A percentile compares a stretch with the other conserved stretches of the same genome.
Evolutionary conservation across 2,113 vertebrate genomes (phyloP).

Genomic region (Mixornis gularis): DNA sequence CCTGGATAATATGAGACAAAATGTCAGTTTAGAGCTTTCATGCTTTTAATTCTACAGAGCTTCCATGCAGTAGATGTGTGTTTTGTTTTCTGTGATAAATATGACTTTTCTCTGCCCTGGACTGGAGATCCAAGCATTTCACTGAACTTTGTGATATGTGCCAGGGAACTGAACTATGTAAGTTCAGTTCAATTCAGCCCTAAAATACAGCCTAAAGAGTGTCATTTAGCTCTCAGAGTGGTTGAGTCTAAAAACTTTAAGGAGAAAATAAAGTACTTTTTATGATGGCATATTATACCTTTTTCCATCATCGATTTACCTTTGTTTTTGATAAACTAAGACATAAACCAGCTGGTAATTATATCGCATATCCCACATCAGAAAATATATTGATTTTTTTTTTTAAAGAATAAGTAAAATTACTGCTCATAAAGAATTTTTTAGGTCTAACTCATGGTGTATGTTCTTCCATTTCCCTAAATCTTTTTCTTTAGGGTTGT

Average conservation of each 20-base stretch:
- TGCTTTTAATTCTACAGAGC: not conserved
- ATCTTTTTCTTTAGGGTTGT: not conserved
- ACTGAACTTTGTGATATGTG: not conserved
- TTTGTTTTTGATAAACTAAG: not conserved
- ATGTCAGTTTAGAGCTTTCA: not conserved
- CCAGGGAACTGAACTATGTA: not conserved
- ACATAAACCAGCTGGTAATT: not conserved
- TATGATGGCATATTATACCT: not conserved
- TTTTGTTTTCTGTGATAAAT: not conserved
- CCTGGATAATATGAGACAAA: not conserved
- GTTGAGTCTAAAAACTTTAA: not conserved
- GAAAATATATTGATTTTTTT: rapidly evolving
- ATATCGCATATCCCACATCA: not conserved
- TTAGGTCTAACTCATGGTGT: no score
- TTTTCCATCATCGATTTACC: not conserved
- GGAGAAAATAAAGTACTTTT: not conserved
- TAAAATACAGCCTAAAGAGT: not conserved
- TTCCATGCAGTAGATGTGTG: not conserved
- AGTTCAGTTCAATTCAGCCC: not conserved
- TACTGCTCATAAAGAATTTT: not conserved
- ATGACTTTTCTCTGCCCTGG: not conserved
- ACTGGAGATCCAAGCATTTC: not conserved
- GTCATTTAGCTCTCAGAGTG: not conserved
- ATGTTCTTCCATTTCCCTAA: not conserved
- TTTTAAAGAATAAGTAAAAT: not conserved